Evolutionary conservation across 2,888 invertebrate species (phyloP), one percentile per base, ranked within the genome.

Genomic region (Drosophila koepferae): DNA sequence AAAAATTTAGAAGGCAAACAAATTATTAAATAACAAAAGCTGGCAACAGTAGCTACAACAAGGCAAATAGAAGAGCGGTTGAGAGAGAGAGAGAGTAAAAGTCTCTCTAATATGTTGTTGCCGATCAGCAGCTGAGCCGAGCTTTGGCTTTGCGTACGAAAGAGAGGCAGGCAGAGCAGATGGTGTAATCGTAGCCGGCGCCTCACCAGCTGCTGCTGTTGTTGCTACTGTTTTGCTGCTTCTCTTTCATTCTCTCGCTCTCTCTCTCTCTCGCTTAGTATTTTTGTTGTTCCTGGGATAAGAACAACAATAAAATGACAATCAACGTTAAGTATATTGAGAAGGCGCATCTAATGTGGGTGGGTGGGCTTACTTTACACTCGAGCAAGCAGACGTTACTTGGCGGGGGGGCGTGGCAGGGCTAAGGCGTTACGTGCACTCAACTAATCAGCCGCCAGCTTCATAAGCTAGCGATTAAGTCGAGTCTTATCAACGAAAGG

Each of bases 1-100:
- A 81, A 82, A 82, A 83, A 64, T 75, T 62, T 70, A 81, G 77
- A 88, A 86, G 59, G 83, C 86, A 77, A 88, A 81, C 86, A 86
- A 74, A 86, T 72, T 77, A 74, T 81, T 74, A 64, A 80, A 80
- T 80, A 80, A 74, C 77, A 70, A 49, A 66, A 65, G 44, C 63
- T 60, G 40, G 23, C 48, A 54, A 36, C 63, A 56, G 31, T 43
- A 56, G 28, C 54, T 58, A 64, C 51, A 66, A 4, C 23, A 58
- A 55, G 41, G 43, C 10, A 9, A 46, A 12, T 8, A 44, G n/a
- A n/a, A 18, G n/a, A 41, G 31, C 20, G 70, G 12, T 18, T 40
- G 23, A 28, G 9, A 9, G 48, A 31, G 41, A 31, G 41, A 48
- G 65, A 61, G 58, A 40, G n/a, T 14, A 20, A 18, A 53, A 18